Evolutionary conservation across 1,140 invertebrate genomes (phyloP), one percentile per base, ranked within the genome.

Genomic region (Chionoecetes opilio): DNA sequence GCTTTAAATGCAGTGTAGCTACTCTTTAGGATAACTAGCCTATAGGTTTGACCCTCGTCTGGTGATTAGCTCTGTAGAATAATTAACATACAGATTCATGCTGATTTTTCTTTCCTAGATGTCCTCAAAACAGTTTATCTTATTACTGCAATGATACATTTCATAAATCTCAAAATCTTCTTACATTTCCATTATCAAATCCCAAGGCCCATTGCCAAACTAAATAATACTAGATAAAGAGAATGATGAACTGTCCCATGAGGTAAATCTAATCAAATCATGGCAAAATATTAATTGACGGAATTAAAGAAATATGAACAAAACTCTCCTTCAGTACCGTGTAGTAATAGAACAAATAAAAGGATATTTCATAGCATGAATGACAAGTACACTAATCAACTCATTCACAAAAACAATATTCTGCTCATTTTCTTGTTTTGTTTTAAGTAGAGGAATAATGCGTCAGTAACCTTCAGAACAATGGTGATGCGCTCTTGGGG

Each of bases 401-500:
- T n/a, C n/a, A n/a, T n/a, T n/a, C n/a, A n/a, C n/a, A n/a, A n/a
- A 31, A 31, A 91, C 0, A 29, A 29, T 38, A 41, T 5, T 88
- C 21, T 88, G 17, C 0, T 89, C 2, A 0, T 17, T 37, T 17
- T n/a, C 37, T 26, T 46, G 37, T 38, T n/a, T 5, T 17, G 29
- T 41, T 87, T 32, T 87, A 34, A n/a, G n/a, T 8, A 91, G 26
- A 34, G 37, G 26, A 41, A 38, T 29, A 41, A 35, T 31, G 6
- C 11, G 34, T 29, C 29, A 32, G 34, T 35, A 35, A 82, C 53
- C 32, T 82, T 37, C 86, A 63, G 93, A 90, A 94, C 93, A 37
- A 46, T 87, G 93, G 85, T 89, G 87, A 94, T n/a, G n/a, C n/a
- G 87, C 87, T 89, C 93, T 38, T 53, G 75, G 17, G 86, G 38